Evolutionary conservation across 2,888 invertebrate genomes (phyloP).

Genomic region (Oscheius onirici): DNA sequence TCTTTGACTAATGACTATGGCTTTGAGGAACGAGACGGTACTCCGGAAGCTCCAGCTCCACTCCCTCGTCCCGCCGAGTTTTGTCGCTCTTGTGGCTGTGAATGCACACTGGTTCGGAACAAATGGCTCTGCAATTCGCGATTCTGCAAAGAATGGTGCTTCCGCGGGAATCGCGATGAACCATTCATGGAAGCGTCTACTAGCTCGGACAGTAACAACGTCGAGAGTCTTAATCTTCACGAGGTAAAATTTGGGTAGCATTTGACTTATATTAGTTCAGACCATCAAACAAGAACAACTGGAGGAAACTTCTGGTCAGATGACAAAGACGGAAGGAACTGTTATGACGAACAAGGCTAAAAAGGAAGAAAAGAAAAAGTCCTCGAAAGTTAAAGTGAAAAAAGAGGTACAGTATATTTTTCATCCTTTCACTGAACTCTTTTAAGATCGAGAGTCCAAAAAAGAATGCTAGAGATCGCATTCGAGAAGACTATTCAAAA

Average conservation of each 20-base stretch:
- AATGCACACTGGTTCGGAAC: conserved; percentile 48
- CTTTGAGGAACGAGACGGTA: conserved; percentile 23
- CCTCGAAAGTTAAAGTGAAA: conserved; percentile 9
- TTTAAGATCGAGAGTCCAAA: background rate
- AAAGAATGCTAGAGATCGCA: background rate
- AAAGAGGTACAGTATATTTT: background rate
- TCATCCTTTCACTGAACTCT: background rate
- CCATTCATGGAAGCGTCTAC: background rate
- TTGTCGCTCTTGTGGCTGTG: conserved; percentile 58
- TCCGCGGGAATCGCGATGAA: conserved; percentile 7
- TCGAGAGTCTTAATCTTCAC: background rate
- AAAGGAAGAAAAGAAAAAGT: conserved; percentile 4
- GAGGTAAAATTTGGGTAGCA: background rate
- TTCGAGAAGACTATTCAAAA: conserved; percentile 2
- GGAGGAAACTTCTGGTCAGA: no score
- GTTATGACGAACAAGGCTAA: background rate
- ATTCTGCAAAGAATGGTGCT: conserved; percentile 1
- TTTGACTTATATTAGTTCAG: background rate
- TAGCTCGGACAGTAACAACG: background rate
- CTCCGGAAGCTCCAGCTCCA: conserved; percentile 33
- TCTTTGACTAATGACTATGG: background rate
- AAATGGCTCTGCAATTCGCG: conserved; percentile 35
- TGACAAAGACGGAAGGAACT: background rate
- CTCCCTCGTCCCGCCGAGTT: conserved; percentile 49
- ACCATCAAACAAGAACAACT: no score